Evolutionary conservation across 1,140 invertebrate genomes (phyloP).

Genomic region (Carcinoscorpius rotundicauda): DNA sequence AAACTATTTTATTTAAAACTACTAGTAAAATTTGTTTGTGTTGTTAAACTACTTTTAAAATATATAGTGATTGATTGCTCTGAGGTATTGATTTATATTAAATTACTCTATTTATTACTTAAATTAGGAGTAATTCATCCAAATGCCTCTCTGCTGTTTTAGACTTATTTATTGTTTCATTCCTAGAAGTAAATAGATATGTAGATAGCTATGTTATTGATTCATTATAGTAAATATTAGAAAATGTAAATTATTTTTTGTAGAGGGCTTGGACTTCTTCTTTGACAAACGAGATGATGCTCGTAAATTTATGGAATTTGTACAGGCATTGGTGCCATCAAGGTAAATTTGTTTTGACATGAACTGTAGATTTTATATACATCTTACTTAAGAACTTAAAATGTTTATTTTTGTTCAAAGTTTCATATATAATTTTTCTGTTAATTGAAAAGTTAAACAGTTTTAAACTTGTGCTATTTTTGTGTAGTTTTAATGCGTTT

Average conservation of each 20-base stretch:
- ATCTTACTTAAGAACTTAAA: slow-evolving; percentile 8
- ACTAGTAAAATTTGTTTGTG: too few relatives aligned
- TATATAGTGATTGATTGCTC: too few relatives aligned
- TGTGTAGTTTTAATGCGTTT: neutral
- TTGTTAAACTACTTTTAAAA: too few relatives aligned
- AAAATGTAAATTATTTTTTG: neutral
- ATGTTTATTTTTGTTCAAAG: slow-evolving; percentile 5
- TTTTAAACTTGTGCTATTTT: slow-evolving; percentile 9
- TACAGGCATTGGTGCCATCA: slow-evolving; percentile 67
- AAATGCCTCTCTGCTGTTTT: neutral
- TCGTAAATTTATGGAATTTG: slow-evolving; percentile 90
- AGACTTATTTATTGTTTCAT: slow-evolving; percentile 35
- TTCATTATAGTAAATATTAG: neutral
- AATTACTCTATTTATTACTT: slow-evolving; percentile 11
- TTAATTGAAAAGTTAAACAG: neutral
- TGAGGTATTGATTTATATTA: neutral
- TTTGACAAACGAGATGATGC: slow-evolving; percentile 81
- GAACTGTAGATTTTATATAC: neutral
- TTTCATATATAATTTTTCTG: slow-evolving; percentile 4
- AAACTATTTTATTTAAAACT: too few relatives aligned
- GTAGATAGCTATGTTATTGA: neutral
- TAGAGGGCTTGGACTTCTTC: slow-evolving; percentile 90
- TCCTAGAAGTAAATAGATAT: neutral
- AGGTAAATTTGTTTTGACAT: slow-evolving; percentile 5
- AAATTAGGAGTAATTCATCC: neutral